phyloP scores from a whole-genome alignment of 2,113 vertebrate species.

The Solea solea region DNA sequence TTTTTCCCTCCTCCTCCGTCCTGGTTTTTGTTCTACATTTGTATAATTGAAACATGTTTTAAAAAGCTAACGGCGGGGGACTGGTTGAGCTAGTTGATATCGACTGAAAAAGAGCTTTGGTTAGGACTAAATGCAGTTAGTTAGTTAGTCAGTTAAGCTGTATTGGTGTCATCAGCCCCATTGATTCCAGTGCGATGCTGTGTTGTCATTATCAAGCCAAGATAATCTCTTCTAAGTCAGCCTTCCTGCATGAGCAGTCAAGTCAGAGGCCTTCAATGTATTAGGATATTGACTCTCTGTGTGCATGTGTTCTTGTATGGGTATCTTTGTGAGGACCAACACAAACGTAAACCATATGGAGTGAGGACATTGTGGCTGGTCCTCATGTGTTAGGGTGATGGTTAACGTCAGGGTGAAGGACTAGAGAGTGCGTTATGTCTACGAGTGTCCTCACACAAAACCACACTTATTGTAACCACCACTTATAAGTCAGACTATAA shows the following conservation, averaged over 20 bases:
- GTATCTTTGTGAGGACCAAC: too few relatives aligned
- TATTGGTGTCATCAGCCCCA: constrained; percentile 46
- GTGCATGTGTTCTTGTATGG: neutral
- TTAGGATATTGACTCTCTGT: constrained; percentile 37
- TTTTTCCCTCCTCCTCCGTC: constrained; percentile 1
- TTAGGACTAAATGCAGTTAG: constrained; percentile 50
- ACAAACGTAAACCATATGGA: too few relatives aligned
- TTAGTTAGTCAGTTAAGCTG: constrained; percentile 46
- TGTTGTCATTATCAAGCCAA: constrained; percentile 63
- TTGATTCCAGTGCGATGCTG: constrained; percentile 60
- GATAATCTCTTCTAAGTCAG: constrained; percentile 56
- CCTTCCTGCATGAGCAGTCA: constrained; percentile 40
- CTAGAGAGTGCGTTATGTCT: too few relatives aligned
- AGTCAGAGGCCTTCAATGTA: constrained; percentile 29
- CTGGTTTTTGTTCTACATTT: constrained; percentile 34
- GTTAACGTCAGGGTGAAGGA: too few relatives aligned
- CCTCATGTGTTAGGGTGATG: too few relatives aligned
- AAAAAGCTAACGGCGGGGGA: constrained; percentile 12
- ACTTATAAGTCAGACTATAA: constrained; percentile 2
- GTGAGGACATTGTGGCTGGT: too few relatives aligned
- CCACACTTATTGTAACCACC: too few relatives aligned
- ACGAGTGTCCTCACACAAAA: too few relatives aligned
- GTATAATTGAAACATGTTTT: constrained; percentile 61
- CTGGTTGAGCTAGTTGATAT: neutral
- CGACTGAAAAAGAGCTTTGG: constrained; percentile 50